phyloP scores from a whole-genome alignment of 2,888 invertebrate species.

The Drosophila leonis region DNA sequence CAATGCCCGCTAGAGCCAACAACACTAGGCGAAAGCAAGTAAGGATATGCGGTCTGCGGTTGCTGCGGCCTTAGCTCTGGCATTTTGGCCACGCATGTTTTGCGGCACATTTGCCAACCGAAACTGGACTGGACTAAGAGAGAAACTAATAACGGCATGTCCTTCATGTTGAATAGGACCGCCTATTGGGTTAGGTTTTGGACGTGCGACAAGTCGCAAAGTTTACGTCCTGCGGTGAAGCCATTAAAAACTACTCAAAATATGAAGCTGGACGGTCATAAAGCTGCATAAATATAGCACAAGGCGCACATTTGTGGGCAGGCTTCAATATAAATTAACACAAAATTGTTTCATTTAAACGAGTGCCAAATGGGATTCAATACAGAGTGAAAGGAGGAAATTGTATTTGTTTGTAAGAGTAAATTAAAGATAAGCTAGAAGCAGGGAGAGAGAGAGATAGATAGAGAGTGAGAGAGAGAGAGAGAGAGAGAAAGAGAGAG shows the following conservation, averaged over 20 bases:
- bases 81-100: slow-evolving; percentile 39
- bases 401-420: neutral
- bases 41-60: slow-evolving; percentile 33
- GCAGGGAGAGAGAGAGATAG: neutral
- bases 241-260: slow-evolving; percentile 80
- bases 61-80: slow-evolving; percentile 11
- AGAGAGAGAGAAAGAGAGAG: neutral
- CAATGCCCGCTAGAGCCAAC: neutral
- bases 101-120: slow-evolving; percentile 27
- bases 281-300: slow-evolving; percentile 35
- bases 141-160: slow-evolving; percentile 33
- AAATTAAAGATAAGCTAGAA: neutral
- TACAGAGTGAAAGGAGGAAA: neutral
- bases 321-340: neutral
- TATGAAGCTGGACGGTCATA: slow-evolving; percentile 65
- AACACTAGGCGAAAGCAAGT: neutral
- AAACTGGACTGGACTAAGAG: slow-evolving; percentile 28
- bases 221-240: slow-evolving; percentile 42
- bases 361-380: neutral
- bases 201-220: slow-evolving; percentile 48
- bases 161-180: slow-evolving; percentile 31
- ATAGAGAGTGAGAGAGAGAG: neutral
- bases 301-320: slow-evolving; percentile 4
- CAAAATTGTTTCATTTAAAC: slow-evolving; percentile 1
- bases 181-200: slow-evolving; percentile 40